Conservation (phyloP, 2,113 vertebrate genomes). For the Hirundichthys speculiger region DNA sequence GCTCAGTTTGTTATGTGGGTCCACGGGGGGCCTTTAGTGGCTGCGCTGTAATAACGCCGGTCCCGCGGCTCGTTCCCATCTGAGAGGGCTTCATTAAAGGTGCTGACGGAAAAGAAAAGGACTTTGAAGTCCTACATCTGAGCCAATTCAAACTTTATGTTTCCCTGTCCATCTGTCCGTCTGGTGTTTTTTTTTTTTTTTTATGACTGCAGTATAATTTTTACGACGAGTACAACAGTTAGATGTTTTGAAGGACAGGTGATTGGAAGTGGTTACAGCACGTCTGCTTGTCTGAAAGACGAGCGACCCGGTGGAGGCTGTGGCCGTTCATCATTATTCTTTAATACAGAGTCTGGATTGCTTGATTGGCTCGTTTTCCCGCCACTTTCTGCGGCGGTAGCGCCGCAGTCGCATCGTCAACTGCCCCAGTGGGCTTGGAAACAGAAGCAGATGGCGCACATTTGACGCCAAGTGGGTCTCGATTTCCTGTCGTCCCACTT, state of each 20-base stretch:
- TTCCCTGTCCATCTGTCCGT: constrained; percentile 54
- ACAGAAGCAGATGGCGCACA: constrained; percentile 7
- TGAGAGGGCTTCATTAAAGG: constrained; percentile 75
- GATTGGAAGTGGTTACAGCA: too few relatives aligned
- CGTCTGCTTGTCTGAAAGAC: too few relatives aligned
- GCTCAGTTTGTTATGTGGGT: constrained; percentile 74
- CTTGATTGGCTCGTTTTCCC: too few relatives aligned
- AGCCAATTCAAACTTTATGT: constrained; percentile 54
- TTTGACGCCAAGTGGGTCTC: constrained; percentile 17
- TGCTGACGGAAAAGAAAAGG: constrained; percentile 40
- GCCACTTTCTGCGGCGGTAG: too few relatives aligned
- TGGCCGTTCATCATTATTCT: too few relatives aligned
- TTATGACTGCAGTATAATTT: constrained; percentile 49
- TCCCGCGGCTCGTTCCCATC: constrained; percentile 60
- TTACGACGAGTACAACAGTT: constrained; percentile 32
- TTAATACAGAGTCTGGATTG: too few relatives aligned
- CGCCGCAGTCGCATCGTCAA: neutral
- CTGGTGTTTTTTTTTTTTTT: too few relatives aligned
- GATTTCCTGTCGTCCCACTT: constrained; percentile 2
- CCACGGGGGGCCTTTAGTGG: constrained; percentile 64
- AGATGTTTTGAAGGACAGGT: constrained; percentile 47
- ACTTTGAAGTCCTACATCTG: constrained; percentile 66
- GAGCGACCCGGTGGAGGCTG: too few relatives aligned
- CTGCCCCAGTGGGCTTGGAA: constrained; percentile 9
- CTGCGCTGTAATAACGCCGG: constrained; percentile 69